Evolutionary conservation across 2,797 vertebrate species (phyloP), one percentile per base, ranked within the genome.

Genomic region (Sebastolobus altivelis): DNA sequence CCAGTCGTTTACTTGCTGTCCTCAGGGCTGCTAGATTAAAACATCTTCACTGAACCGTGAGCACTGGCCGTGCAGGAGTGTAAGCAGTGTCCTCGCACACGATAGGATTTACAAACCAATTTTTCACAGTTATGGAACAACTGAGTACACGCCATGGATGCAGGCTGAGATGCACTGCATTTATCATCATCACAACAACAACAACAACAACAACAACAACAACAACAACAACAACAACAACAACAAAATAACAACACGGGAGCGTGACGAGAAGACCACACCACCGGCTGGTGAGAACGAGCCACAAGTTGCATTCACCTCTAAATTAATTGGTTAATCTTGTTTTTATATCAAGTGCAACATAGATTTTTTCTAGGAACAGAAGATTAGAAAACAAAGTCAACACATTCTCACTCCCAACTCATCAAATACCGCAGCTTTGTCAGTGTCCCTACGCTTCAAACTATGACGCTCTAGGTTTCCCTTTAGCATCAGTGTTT

Each of bases 21-120:
- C 71, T 73, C 33, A 0, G 27, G 60, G 76, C 56, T 46, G 38
- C 59, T 12, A 58, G 71, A 79, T 86, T 75, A 77, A 84, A 86
- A 72, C 67, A 49, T 83, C 72, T 72, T 73, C 73, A 16, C 62
- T 82, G 81, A 84, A 66, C 79, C 31, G 1, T 73, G 70, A 63
- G 58, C n/a, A 20, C 75, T 29, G 75, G 8, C 73, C 65, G 65
- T 54, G 60, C 60, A 61, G 74, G 16, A 13, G 43, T 67, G 43
- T 46, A 46, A 76, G 65, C 65, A 20, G 59, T 27, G 56, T 78
- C 75, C 75, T 76, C 14, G 9, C 10, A 1, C 72, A 77, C 68
- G 38, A 66, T 12, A 54, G 58, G 33, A 79, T 75, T 83, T 77
- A 16, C 68, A 72, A 69, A 85, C 7, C 62, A 69, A 72, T 80